Conservation (phyloP, 1,140 invertebrate species). For the Megalonaias nervosa region DNA sequence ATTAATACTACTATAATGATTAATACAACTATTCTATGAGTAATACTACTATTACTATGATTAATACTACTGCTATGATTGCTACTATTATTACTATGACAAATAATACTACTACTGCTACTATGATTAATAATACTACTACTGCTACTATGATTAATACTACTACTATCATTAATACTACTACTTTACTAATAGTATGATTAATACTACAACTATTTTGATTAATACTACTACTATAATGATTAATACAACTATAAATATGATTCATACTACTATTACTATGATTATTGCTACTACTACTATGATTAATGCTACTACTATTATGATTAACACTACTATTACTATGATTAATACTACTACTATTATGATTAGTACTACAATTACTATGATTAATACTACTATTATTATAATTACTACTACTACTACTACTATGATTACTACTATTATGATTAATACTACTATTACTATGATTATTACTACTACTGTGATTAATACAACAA, state of each 20-base stretch:
- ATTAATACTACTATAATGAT: not conserved
- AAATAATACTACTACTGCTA: not conserved
- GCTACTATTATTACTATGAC: conserved; percentile 15
- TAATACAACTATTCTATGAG: not conserved
- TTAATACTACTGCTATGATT: conserved; percentile 6
- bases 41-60: not conserved
- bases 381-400: conserved; percentile 1
- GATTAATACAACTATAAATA: conserved; percentile 12
- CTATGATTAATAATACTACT: conserved; percentile 13
- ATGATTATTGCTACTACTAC: not conserved
- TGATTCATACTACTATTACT: conserved; percentile 5
- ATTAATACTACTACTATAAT: conserved; percentile 18
- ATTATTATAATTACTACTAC: conserved; percentile 4
- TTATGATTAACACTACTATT: not conserved
- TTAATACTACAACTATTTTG: conserved; percentile 14
- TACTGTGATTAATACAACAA: conserved; percentile 1
- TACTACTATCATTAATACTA: not conserved
- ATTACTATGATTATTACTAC: not conserved
- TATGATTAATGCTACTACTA: not conserved
- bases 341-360: conserved; percentile 7
- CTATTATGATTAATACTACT: not conserved
- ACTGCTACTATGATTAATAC: conserved; percentile 5
- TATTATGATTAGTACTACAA: not conserved
- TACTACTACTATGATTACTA: not conserved
- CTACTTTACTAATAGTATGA: conserved; percentile 6